Base-by-base conservation (phyloP, 2,113 vertebrate species). In the Epinephelus moara region DNA sequence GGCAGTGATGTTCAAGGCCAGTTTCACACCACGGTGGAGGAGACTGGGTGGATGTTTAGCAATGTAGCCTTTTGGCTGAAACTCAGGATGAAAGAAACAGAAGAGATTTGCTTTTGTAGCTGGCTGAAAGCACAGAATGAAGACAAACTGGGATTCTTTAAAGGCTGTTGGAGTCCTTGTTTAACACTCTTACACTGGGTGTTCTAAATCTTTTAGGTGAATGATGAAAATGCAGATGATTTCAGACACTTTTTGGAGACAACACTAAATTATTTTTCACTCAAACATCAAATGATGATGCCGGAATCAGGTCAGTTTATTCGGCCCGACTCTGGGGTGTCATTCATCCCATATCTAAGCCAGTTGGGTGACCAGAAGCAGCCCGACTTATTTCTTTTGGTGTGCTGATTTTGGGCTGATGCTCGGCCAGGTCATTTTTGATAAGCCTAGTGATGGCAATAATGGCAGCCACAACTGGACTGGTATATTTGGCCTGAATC, bases 1-100 rank as follows among this genome's bases (percentile, higher is more conserved):
- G 82, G 82, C 83, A 88, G 50, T 30, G 82, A 33, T 45, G 30
- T 79, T 74, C 61, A 33, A 49, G 73, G 67, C 53, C 33, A 74
- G 67, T 60, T 78, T 85, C 85, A 82, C 81, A 61, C 78, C 75
- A 3, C 17, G 60, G 17, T 27, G 76, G 23, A 52, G 55, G 75
- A 82, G 52, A 82, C 49, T 21, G 63, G 67, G 42, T 57, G 27
- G 59, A 72, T 49, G 71, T 70, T 80, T 2, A 68, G 70, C 40
- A 19, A 50, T 57, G 66, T 75, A 9, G 56, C 68, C 27, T 63
- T 47, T 63, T 71, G 69, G 77, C 63, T 63, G 45, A 75, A 37
- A 30, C 47, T 50, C 25, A 37, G 52, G 61, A 70, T 63, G 4
- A 78, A 78, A 53, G 30, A 71, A 66, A 61, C 1, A 11, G 6